A percentile compares a stretch with the other conserved stretches of the same genome.
phyloP scores from a whole-genome alignment of 2,113 vertebrate species.

The Paraplagusia blochii region DNA sequence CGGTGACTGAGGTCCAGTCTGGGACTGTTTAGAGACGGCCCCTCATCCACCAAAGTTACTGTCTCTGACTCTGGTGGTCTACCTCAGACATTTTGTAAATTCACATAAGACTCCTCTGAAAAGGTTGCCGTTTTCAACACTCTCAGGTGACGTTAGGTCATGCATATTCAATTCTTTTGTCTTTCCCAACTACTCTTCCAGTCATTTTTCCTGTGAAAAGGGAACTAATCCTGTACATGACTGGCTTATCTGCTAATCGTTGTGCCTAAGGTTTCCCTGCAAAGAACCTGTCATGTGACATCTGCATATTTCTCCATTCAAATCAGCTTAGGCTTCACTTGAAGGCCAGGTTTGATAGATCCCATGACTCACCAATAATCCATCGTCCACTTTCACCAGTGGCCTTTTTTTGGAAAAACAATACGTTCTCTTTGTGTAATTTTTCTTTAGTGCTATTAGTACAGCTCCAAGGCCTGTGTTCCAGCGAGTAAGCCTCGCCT shows the following conservation, averaged over 20 bases:
- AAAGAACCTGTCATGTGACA: constrained; percentile 68
- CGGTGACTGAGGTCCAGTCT: constrained; percentile 35
- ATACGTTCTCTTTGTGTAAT: constrained; percentile 56
- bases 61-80: constrained; percentile 44
- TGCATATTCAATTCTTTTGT: background rate
- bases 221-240: constrained; percentile 62
- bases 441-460: constrained; percentile 39
- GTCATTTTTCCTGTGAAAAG: constrained; percentile 46
- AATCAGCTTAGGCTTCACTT: constrained; percentile 68
- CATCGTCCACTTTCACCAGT: constrained; percentile 36
- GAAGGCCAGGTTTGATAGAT: constrained; percentile 55
- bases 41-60: constrained; percentile 11
- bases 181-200: constrained; percentile 14
- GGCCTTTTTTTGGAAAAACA: constrained; percentile 58
- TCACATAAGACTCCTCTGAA: constrained; percentile 17
- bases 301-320: constrained; percentile 65
- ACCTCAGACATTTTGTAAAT: constrained; percentile 43
- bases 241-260: constrained; percentile 65
- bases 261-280: constrained; percentile 10
- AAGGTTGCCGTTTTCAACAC: constrained; percentile 1
- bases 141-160: background rate
- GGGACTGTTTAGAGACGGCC: constrained; percentile 42
- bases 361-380: constrained; percentile 74
- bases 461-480: constrained; percentile 30
- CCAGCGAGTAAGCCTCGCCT: constrained; percentile 47